Evolutionary conservation across 2,113 vertebrate genomes (phyloP), one percentile per base, ranked within the genome.

Genomic region (Oreocharis arfaki): DNA sequence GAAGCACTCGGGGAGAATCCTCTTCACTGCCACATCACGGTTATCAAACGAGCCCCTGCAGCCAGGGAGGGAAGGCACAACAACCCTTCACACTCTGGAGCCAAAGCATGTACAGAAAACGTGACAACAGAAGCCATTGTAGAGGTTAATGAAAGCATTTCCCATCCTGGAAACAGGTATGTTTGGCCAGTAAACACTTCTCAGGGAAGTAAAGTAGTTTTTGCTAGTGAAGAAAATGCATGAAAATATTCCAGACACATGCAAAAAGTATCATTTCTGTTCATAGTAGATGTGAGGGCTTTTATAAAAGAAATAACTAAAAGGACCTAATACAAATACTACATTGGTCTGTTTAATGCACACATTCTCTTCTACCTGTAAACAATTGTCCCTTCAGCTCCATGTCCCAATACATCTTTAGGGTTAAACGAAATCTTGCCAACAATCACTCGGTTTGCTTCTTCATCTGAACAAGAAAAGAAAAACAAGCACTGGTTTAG

Each of bases 351-450:
- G 7, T 37, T 65, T 56, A 55, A 53, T 18, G 33, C 44, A 85
- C 10, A 15, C 30, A 7, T 26, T 75, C 56, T 80, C 41, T 57
- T 44, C 97, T 97, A 99, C 99, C 98, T 99, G 98, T 99, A 99
- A 32, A 99, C 99, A 33, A 99, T 99, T 22, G 99, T 99, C 59
- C 99, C 99, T 96, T 99, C 99, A 18, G 99, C 99, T 27, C 99
- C 99, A 0, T 99, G 99, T 63, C 99, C 99, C 84, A 99, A 30
- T 7, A 99, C 99, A 10, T 98, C 98, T 92, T 98, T 99, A 12
- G 99, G 99, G 86, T 98, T 98, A 97, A 99, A 99, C 0, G 98
- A 99, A 94, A 99, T 99, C 95, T 99, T 99, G 55, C 99, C 99
- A 84, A 99, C 98, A 60, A 98, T 93, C 87, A 99, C 98, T 59